These are phyloP conservation scores for Bos indicus DNA, from an alignment of 2,113 vertebrate genomes.

Conservation along the genomic window DNA sequence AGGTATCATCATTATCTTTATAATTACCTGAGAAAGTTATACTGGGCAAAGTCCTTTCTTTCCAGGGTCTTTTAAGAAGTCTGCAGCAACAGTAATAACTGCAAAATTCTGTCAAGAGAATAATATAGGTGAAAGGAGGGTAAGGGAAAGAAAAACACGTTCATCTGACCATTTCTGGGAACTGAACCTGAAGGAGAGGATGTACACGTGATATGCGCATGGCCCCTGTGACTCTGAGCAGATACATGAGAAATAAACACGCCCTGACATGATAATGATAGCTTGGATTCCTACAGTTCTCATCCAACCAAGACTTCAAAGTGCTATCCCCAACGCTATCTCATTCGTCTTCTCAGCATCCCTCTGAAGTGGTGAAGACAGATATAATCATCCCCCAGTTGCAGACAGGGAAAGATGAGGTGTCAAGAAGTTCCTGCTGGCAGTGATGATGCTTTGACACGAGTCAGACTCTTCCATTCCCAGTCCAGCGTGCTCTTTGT, in stretches of 20 bases:
- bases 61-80: background rate
- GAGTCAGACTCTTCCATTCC: background rate
- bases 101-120: background rate
- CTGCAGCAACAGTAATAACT: background rate
- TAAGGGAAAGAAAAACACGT: background rate
- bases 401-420: background rate
- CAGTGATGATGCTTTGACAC: background rate
- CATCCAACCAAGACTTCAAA: conserved; percentile 59
- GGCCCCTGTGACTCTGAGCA: background rate
- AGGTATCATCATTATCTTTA: background rate
- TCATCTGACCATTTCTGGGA: conserved; percentile 29
- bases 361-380: conserved; percentile 37
- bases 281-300: background rate
- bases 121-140: background rate
- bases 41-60: background rate
- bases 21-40: background rate
- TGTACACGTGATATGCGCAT: background rate
- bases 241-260: conserved; percentile 31
- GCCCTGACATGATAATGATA: conserved; percentile 11
- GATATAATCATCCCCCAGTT: conserved; percentile 41
- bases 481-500: background rate
- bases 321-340: conserved; percentile 38
- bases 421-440: background rate
- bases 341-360: conserved; percentile 39
- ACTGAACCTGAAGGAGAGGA: background rate